Percentiles rank a stretch among this genome's conserved stretches.
These are phyloP conservation scores for Aphodius granarius DNA, from an alignment of 2,888 invertebrate genomes.

Conservation along the genomic window DNA sequence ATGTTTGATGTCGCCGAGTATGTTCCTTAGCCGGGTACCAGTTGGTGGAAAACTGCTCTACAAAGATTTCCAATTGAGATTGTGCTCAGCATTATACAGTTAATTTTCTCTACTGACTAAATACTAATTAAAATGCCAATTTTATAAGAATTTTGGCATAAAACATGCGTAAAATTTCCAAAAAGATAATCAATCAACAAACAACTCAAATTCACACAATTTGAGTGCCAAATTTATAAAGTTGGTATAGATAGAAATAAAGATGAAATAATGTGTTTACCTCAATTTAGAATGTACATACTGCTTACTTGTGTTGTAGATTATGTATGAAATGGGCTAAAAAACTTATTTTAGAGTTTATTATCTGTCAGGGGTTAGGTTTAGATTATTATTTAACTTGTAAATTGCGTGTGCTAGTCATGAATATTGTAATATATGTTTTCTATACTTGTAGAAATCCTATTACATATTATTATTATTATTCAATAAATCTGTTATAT, in stretches of 20 bases:
- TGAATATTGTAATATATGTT: not conserved
- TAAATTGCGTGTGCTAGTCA: not conserved
- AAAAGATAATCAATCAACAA: not conserved
- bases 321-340: not conserved
- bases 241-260: no score
- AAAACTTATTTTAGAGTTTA: not conserved
- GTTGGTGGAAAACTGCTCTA: conserved; percentile 68
- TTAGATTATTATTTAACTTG: not conserved
- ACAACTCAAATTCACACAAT: no score
- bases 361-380: not conserved
- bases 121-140: not conserved
- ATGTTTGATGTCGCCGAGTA: conserved; percentile 75
- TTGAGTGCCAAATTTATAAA: no score
- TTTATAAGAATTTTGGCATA: not conserved
- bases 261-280: no score
- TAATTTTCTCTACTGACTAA: conserved; percentile 13
- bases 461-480: no score
- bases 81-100: conserved; percentile 67
- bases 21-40: conserved; percentile 74
- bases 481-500: not conserved
- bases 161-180: not conserved
- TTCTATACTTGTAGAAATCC: not conserved
- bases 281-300: no score
- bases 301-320: not conserved
- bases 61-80: conserved; percentile 69